A percentile compares a stretch with the other conserved stretches of the same genome.
These are phyloP conservation scores for Erythrocercus mccallii DNA, from an alignment of 2,113 vertebrate genomes.

Conservation along the genomic window DNA sequence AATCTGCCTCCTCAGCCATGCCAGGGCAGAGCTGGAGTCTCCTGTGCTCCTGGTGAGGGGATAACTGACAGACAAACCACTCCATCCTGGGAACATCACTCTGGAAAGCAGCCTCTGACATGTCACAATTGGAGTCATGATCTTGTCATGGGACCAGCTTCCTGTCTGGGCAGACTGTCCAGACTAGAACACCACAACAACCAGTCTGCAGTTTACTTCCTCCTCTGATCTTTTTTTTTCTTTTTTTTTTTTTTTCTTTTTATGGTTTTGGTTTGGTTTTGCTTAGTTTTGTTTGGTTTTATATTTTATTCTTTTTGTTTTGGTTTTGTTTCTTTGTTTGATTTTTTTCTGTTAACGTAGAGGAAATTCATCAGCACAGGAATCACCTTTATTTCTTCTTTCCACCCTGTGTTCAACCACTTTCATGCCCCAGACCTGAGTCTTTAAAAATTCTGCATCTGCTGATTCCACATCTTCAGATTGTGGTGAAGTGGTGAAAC, in stretches of 20 bases:
- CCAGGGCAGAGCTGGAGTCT: background rate
- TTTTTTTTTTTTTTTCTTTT: background rate
- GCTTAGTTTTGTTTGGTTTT: accelerated
- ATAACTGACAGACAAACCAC: accelerated
- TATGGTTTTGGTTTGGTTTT: background rate
- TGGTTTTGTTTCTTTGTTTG: background rate
- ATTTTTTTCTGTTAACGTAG: background rate
- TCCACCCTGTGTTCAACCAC: background rate
- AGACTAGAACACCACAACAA: background rate
- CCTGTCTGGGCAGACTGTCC: background rate
- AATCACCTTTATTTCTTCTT: background rate
- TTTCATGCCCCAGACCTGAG: accelerated
- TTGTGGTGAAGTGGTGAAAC: background rate
- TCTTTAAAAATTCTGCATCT: background rate
- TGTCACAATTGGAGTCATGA: background rate
- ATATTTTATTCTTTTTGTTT: background rate
- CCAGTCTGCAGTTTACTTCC: background rate
- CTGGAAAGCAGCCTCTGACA: background rate
- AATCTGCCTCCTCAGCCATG: background rate
- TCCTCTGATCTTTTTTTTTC: background rate
- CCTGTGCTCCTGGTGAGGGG: background rate
- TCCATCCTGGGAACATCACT: accelerated
- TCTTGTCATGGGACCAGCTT: background rate
- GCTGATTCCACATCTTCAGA: background rate
- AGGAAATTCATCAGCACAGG: background rate